Evolutionary conservation across 2,888 invertebrate genomes (phyloP).

Genomic region (Suillia variegata): DNA sequence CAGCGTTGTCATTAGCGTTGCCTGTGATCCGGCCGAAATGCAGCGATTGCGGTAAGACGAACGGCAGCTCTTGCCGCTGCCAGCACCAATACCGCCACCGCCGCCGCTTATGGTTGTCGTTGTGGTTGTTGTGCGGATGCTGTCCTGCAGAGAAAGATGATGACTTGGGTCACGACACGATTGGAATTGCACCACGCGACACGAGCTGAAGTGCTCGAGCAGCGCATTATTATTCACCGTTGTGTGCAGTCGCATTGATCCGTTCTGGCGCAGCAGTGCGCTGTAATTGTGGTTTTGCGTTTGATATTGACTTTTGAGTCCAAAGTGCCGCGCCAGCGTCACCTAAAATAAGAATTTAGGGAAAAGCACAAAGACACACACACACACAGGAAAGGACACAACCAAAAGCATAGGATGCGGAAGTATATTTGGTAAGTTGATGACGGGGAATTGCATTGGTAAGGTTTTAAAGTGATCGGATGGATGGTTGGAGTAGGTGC

Average conservation of each 20-base stretch:
- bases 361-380: conserved; percentile 2
- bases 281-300: conserved; percentile 57
- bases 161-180: conserved; percentile 58
- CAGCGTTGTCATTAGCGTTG: conserved; percentile 48
- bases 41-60: conserved; percentile 50
- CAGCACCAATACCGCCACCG: conserved; percentile 32
- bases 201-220: conserved; percentile 54
- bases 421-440: background rate
- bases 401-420: background rate
- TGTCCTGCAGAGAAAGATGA: conserved; percentile 59
- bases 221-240: conserved; percentile 58
- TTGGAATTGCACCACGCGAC: conserved; percentile 56
- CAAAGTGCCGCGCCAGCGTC: conserved; percentile 57
- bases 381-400: conserved; percentile 1
- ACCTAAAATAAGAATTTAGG: conserved; percentile 39
- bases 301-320: conserved; percentile 50
- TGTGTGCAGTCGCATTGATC: conserved; percentile 57
- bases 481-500: conserved; percentile 1
- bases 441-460: background rate
- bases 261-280: conserved; percentile 55
- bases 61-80: conserved; percentile 32
- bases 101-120: conserved; percentile 42
- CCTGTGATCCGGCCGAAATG: conserved; percentile 52
- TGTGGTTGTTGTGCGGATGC: conserved; percentile 55
- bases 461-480: background rate